Conservation (phyloP, 2,113 vertebrate genomes). For the Scomber scombrus region DNA sequence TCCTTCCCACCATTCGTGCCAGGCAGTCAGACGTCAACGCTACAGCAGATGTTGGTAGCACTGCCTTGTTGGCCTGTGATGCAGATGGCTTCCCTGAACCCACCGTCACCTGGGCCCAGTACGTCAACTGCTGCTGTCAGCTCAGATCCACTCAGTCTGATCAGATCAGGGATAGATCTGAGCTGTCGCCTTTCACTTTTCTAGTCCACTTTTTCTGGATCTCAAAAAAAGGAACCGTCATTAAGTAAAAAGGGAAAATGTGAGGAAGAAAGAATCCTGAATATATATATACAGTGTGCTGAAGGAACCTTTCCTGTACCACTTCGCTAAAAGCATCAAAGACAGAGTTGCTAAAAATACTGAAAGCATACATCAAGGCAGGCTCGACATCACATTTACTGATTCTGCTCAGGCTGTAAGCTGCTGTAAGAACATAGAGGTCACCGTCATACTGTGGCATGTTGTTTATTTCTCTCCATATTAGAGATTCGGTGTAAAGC, state of each 20-base stretch:
- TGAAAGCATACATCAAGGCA: no score
- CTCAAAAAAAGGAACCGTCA: not conserved
- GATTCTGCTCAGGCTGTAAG: no score
- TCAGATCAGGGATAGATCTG: not conserved
- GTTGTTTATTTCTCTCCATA: no score
- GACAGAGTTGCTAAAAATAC: no score
- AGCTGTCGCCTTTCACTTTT: not conserved
- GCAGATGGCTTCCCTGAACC: constrained; percentile 96
- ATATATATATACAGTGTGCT: no score
- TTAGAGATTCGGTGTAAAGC: no score
- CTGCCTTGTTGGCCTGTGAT: constrained; percentile 92
- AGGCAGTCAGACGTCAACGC: constrained; percentile 92
- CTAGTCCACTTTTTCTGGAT: not conserved
- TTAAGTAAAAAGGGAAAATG: not conserved
- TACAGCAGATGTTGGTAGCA: constrained; percentile 90
- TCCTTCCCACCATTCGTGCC: constrained; percentile 93
- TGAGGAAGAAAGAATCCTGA: no score
- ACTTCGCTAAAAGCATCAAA: no score
- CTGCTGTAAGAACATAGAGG: no score
- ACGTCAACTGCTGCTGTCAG: constrained; percentile 59
- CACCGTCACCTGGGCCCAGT: constrained; percentile 94
- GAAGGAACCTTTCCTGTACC: no score
- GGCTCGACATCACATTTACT: no score
- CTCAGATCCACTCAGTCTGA: not conserved
- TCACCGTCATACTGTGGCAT: no score